Percentiles rank a stretch among this genome's conserved stretches.
Evolutionary conservation across 2,888 invertebrate species (phyloP).

Genomic region (Elysia crispata): DNA sequence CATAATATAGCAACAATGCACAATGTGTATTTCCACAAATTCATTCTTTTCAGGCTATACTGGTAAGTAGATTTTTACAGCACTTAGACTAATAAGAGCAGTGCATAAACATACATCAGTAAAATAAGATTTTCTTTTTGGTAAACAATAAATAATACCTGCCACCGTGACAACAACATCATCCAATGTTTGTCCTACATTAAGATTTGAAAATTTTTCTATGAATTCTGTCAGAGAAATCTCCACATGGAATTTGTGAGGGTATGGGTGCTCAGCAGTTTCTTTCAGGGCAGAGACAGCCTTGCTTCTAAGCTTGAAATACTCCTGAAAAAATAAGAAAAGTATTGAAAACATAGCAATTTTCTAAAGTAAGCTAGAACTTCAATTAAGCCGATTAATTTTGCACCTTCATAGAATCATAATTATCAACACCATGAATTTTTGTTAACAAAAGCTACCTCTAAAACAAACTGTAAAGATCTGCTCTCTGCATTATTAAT

Average conservation of each 20-base stretch:
- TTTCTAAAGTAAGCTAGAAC: not conserved
- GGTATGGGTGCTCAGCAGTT: constrained; percentile 90
- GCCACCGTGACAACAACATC: constrained; percentile 83
- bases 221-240: constrained; percentile 93
- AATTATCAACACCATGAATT: not conserved
- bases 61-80: too few species aligned
- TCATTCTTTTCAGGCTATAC: too few species aligned
- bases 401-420: not conserved
- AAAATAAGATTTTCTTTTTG: not conserved
- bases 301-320: constrained; percentile 89
- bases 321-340: constrained; percentile 80
- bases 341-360: not conserved
- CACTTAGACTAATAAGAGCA: too few species aligned
- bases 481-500: too few species aligned
- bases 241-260: constrained; percentile 96
- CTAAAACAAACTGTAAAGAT: too few species aligned
- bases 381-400: not conserved
- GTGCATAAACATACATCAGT: too few species aligned
- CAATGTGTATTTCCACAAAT: too few species aligned
- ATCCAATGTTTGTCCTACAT: constrained; percentile 80
- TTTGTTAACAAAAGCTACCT: not conserved
- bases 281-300: constrained; percentile 90
- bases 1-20: too few species aligned
- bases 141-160: constrained; percentile 78
- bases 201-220: constrained; percentile 85